These are phyloP conservation scores for Pteropus rufus DNA, from an alignment of 2,797 vertebrate species.

Conservation along the genomic window DNA sequence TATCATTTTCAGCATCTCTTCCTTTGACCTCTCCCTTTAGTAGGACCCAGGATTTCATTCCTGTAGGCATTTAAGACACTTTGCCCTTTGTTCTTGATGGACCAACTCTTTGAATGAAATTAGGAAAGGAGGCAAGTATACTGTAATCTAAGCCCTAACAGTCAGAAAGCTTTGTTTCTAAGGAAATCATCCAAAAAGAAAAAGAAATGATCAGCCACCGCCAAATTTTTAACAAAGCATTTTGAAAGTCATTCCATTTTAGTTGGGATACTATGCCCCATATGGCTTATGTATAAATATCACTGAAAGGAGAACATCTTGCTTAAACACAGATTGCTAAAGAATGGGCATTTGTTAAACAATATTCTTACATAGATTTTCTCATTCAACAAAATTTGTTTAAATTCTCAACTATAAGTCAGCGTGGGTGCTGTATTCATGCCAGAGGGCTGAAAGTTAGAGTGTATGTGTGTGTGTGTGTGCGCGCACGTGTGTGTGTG, in stretches of 20 bases:
- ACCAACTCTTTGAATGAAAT: not conserved
- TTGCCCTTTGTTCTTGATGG: constrained; percentile 7
- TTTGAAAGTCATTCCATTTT: constrained; percentile 33
- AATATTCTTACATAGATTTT: not conserved
- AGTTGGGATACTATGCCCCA: not conserved
- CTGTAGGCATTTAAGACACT: not conserved
- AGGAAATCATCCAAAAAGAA: not conserved
- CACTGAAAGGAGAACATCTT: not conserved
- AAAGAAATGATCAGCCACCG: constrained; percentile 5
- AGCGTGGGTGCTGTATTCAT: not conserved
- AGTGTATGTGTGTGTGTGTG: not conserved
- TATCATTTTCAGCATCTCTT: not conserved
- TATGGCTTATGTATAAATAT: not conserved
- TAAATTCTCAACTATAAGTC: not conserved
- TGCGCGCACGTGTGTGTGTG: not conserved
- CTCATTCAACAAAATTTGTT: not conserved
- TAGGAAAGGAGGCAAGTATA: not conserved
- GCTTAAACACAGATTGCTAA: not conserved
- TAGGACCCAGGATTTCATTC: not conserved
- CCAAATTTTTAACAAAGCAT: not conserved
- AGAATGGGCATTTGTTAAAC: not conserved
- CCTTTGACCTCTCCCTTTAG: not conserved
- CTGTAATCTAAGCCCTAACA: not conserved
- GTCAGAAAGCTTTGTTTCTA: constrained; percentile 3
- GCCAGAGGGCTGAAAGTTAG: not conserved